Evolutionary conservation across 2,888 invertebrate species (phyloP), one percentile per base, ranked within the genome.

Genomic region (Eristalis pertinax): DNA sequence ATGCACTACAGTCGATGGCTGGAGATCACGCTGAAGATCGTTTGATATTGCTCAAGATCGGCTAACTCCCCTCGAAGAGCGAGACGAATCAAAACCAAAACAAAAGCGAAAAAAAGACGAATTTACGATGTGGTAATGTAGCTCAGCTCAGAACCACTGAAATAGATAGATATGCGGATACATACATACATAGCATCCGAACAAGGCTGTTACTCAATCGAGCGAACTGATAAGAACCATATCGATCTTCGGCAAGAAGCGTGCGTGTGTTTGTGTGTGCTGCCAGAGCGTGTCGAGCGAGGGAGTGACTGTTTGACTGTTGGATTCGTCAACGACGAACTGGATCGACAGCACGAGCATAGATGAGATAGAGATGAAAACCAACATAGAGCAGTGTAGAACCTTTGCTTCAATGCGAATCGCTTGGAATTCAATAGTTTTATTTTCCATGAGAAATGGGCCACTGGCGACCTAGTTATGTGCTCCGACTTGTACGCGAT

Each of bases 351-450:
- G 32, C 63, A 70, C 56, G 62, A 69, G 35, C 50, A 63, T 13
- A 26, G 15, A 41, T 19, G 60, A 13, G 43, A 41, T 38, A 32
- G 41, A 56, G 13, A 77, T 56, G 70, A 77, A 68, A 60, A 69
- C 29, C 26, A 78, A 64, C 72, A n/a, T n/a, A n/a, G n/a, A 64
- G 68, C 68, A 82, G 72, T 81, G 43, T 70, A 78, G 74, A 86
- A 86, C 74, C 85, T 86, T 82, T 70, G 74, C 81, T 73, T 85
- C 77, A 78, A 86, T 82, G 82, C 82, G 78, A 78, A 86, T 86
- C 77, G 62, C 74, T 86, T 86, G 78, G 84, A 69, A 84, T 84
- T 15, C 50, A 50, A 50, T 50, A 19, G 32, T 41, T 70, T 56
- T 76, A 26, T 43, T 64, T 81, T 81, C 73, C 70, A 67, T 86